Evolutionary conservation across 92 coral and sea anemone species (phyloP).

Genomic region (Porites divaricata): DNA sequence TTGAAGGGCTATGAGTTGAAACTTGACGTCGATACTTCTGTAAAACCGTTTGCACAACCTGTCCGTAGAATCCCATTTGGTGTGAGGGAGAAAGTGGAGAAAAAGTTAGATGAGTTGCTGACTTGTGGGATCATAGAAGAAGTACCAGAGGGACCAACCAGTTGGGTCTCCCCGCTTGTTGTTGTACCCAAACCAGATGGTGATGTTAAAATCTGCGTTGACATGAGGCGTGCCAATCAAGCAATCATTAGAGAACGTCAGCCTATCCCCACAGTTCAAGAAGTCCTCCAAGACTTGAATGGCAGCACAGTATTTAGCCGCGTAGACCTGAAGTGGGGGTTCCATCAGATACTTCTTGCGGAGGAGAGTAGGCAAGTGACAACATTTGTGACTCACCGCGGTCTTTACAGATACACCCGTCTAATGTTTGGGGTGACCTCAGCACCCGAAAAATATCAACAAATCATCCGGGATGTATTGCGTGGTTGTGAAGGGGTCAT

Average conservation of each 20-base stretch:
- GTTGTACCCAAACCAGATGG: constrained; percentile 32
- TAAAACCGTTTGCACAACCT: constrained; percentile 30
- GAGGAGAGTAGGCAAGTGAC: too few relatives aligned
- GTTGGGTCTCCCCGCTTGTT: constrained; percentile 41
- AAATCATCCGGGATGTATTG: too few relatives aligned
- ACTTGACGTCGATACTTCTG: constrained; percentile 21
- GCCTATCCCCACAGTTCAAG: constrained; percentile 33
- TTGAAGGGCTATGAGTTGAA: constrained; percentile 28
- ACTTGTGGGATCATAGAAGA: constrained; percentile 32
- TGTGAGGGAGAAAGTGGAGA: too few relatives aligned
- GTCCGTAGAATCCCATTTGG: constrained; percentile 1
- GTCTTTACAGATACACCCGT: too few relatives aligned
- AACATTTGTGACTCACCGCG: too few relatives aligned
- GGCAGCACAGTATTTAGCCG: constrained; percentile 34
- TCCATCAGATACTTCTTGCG: constrained; percentile 35
- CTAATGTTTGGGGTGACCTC: too few relatives aligned
- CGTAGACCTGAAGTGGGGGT: constrained; percentile 40
- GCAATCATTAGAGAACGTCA: constrained; percentile 39
- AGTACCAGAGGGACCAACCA: constrained; percentile 31
- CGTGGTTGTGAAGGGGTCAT: too few relatives aligned
- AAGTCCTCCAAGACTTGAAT: constrained; percentile 44
- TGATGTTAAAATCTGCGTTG: constrained; percentile 33
- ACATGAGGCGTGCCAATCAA: constrained; percentile 26
- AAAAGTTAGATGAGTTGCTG: too few relatives aligned
- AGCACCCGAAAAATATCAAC: too few relatives aligned